A percentile compares a stretch with the other conserved stretches of the same genome.
Evolutionary conservation across 1,140 invertebrate species (phyloP).

Genomic region (Armadillidium nasatum): DNA sequence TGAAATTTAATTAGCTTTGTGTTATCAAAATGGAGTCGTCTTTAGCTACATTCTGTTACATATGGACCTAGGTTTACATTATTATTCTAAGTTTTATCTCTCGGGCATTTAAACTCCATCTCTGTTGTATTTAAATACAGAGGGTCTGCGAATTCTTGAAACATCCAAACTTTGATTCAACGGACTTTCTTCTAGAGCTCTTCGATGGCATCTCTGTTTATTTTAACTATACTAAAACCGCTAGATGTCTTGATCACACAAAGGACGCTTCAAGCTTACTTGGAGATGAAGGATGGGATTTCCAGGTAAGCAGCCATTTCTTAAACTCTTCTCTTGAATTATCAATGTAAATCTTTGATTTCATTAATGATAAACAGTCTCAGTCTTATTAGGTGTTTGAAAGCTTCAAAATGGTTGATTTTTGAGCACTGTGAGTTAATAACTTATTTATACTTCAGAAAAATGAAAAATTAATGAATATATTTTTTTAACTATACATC

Average conservation of each 20-base stretch:
- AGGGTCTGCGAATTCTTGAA: conserved; percentile 23
- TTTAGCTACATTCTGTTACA: background rate
- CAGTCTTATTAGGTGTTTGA: too few relatives aligned
- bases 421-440: too few relatives aligned
- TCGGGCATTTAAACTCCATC: too few relatives aligned
- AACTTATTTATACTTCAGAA: too few relatives aligned
- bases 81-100: too few relatives aligned
- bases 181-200: conserved; percentile 31
- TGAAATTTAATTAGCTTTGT: too few relatives aligned
- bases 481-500: background rate
- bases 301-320: conserved; percentile 55
- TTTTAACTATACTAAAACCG: conserved; percentile 59
- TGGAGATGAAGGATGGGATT: conserved; percentile 69
- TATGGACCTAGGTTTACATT: background rate
- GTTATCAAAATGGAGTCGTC: too few relatives aligned
- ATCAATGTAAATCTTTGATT: too few relatives aligned
- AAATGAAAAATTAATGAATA: too few relatives aligned
- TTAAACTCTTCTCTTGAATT: too few relatives aligned
- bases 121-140: conserved; percentile 1
- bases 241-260: conserved; percentile 61
- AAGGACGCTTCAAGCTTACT: conserved; percentile 49
- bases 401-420: too few relatives aligned
- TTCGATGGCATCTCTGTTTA: conserved; percentile 40
- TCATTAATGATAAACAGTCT: too few relatives aligned
- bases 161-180: background rate